Evolutionary conservation across 2,797 vertebrate species (phyloP).

Genomic region (Sphenopsis melanotis): DNA sequence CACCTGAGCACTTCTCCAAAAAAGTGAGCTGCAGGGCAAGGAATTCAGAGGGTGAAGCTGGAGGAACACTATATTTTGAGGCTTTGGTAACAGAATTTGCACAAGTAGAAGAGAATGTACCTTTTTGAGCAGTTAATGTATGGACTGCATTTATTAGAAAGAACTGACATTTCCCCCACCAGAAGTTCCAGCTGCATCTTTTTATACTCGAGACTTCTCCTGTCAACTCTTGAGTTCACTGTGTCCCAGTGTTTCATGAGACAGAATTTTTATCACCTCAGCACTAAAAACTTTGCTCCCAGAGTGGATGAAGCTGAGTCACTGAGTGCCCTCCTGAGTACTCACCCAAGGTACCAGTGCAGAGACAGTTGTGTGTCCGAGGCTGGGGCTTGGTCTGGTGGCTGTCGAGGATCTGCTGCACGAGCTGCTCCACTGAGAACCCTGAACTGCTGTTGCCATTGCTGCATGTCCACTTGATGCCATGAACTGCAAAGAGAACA

Average conservation of each 20-base stretch:
- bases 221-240: not conserved
- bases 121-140: not conserved
- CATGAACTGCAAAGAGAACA: constrained; percentile 92
- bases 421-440: constrained; percentile 99
- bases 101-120: not conserved
- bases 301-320: not conserved
- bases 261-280: not conserved
- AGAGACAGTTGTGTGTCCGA: constrained; percentile 99
- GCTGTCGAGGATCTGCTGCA: constrained; percentile 99
- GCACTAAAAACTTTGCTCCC: not conserved
- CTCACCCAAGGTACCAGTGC: constrained; percentile 98
- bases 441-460: constrained; percentile 99
- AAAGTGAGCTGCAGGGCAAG: not conserved
- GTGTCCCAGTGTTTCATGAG: not conserved
- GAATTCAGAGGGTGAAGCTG: not conserved
- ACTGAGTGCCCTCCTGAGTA: not conserved
- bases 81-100: not conserved
- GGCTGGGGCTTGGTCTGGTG: constrained; percentile 99
- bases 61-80: not conserved
- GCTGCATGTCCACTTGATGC: constrained; percentile 99
- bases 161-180: not conserved
- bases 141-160: not conserved
- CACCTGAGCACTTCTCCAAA: not conserved
- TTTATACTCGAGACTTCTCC: not conserved
- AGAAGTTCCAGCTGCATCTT: not conserved